Conservation (phyloP, 2,797 vertebrate genomes). For the Sebastes cheni region DNA sequence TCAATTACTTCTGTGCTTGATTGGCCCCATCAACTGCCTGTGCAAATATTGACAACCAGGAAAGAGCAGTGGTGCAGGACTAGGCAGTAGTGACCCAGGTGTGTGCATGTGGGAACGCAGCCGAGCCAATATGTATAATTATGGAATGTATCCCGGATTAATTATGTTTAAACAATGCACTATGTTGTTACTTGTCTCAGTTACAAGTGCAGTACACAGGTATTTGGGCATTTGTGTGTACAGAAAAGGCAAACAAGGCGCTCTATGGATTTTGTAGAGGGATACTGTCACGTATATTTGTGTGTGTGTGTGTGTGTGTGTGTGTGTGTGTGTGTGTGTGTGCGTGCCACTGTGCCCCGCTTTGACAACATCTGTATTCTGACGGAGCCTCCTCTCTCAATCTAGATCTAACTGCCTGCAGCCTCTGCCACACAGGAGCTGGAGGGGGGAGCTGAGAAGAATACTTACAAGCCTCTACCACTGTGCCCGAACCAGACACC, state of each 20-base stretch:
- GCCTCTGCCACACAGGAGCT: constrained; percentile 79
- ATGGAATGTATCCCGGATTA: constrained; percentile 23
- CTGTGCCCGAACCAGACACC: constrained; percentile 52
- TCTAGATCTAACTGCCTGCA: constrained; percentile 80
- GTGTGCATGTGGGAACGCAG: background rate
- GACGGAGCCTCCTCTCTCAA: constrained; percentile 75
- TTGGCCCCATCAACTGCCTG: constrained; percentile 47
- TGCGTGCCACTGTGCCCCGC: constrained; percentile 23
- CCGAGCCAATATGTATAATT: constrained; percentile 21
- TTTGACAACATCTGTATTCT: constrained; percentile 79
- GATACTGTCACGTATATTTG: constrained; percentile 23
- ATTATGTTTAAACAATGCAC: constrained; percentile 49
- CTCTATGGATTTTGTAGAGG: constrained; percentile 40
- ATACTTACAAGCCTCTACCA: constrained; percentile 75
- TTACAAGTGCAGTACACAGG: constrained; percentile 7
- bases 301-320: constrained; percentile 14
- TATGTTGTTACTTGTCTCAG: constrained; percentile 20
- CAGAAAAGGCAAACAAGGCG: constrained; percentile 49
- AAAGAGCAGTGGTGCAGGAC: constrained; percentile 5
- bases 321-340: constrained; percentile 14
- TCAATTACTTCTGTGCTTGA: constrained; percentile 75
- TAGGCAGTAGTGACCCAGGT: constrained; percentile 23
- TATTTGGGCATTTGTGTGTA: constrained; percentile 34
- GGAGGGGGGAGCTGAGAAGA: constrained; percentile 78
- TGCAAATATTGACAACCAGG: constrained; percentile 63